Conservation (phyloP, 2,797 vertebrate species). For the Coranthus polyacanthus region DNA sequence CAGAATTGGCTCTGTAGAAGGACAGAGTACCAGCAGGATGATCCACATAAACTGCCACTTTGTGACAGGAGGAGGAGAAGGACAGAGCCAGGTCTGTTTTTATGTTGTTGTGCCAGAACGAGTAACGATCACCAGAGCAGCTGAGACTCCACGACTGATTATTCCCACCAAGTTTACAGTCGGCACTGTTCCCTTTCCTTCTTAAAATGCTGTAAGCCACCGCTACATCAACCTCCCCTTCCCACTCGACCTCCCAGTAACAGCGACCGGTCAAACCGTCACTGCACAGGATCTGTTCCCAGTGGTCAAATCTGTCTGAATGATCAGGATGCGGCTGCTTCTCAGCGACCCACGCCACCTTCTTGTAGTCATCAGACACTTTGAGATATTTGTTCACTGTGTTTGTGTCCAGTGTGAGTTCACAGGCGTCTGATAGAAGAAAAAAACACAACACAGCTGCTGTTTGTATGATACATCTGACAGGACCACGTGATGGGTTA, state of each 20-base stretch:
- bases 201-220: slow-evolving; percentile 4
- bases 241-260: slow-evolving; percentile 40
- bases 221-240: neutral
- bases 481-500: too few species aligned
- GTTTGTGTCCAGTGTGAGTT: slow-evolving; percentile 32
- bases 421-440: slow-evolving; percentile 6
- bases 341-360: neutral
- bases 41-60: too few species aligned
- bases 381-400: neutral
- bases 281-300: slow-evolving; percentile 19
- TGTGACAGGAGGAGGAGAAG: too few species aligned
- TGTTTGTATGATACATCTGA: too few species aligned
- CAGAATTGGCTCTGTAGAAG: too few species aligned
- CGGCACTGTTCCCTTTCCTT: neutral
- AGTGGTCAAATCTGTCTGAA: slow-evolving; percentile 4
- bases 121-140: too few species aligned
- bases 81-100: too few species aligned
- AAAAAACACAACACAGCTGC: neutral
- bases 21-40: too few species aligned
- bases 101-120: too few species aligned
- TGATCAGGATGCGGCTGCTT: slow-evolving; percentile 18
- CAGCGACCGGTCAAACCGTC: slow-evolving; percentile 12
- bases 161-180: slow-evolving; percentile 21
- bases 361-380: slow-evolving; percentile 1
- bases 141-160: slow-evolving; percentile 17